Evolutionary conservation across 2,113 vertebrate genomes (phyloP).

Genomic region (Rhegmatorhina hoffmannsi): DNA sequence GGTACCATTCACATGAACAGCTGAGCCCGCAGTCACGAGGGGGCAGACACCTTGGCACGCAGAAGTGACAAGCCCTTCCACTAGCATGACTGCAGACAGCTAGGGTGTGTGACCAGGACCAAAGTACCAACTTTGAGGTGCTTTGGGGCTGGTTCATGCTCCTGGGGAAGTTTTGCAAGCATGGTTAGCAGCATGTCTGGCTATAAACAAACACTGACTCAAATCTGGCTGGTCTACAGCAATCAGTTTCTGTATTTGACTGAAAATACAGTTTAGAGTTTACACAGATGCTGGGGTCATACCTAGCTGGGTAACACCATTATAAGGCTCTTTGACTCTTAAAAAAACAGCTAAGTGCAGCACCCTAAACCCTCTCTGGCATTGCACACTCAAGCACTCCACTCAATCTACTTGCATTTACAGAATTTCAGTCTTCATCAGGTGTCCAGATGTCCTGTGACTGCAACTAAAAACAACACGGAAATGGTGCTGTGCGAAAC

Average conservation of each 20-base stretch:
- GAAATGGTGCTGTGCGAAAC: neutral
- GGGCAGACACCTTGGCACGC: neutral
- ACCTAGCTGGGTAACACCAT: neutral
- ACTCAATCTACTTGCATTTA: neutral
- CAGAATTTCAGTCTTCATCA: neutral
- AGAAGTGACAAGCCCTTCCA: neutral
- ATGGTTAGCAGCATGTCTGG: neutral
- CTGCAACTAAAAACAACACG: neutral
- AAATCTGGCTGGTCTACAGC: neutral
- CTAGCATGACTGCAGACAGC: neutral
- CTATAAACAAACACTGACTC: neutral
- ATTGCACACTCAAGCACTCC: neutral
- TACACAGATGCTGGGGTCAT: neutral
- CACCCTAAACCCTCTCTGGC: neutral
- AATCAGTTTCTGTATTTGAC: neutral
- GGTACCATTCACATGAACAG: fast-evolving
- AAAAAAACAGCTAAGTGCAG: neutral
- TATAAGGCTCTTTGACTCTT: neutral
- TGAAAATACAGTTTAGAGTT: neutral
- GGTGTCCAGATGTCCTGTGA: neutral
- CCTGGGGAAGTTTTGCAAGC: neutral
- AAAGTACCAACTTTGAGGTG: neutral
- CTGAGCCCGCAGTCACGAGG: neutral
- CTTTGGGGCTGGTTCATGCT: neutral
- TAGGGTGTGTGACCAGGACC: neutral